These are phyloP conservation scores for Callionymus lyra DNA, from an alignment of 2,113 vertebrate genomes.

Conservation along the genomic window DNA sequence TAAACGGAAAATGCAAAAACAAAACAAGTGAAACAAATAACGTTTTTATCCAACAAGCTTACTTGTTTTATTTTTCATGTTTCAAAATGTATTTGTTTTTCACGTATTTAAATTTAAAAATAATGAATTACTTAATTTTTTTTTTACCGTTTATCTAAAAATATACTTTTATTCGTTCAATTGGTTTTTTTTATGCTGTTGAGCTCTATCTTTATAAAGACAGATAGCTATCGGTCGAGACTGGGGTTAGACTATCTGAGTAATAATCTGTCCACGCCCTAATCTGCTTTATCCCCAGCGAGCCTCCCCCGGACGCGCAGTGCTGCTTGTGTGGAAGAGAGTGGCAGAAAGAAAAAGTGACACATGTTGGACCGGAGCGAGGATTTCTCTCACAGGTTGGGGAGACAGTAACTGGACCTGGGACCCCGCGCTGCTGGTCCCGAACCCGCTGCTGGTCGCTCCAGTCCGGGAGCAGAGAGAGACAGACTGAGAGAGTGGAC, in stretches of 20 bases:
- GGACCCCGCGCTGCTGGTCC: conserved; percentile 12
- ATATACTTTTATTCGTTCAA: too few relatives aligned
- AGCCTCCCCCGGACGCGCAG: conserved; percentile 31
- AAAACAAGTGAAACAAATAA: too few relatives aligned
- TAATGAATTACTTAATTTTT: too few relatives aligned
- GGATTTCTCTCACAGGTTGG: too few relatives aligned
- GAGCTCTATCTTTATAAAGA: conserved; percentile 14
- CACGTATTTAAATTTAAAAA: too few relatives aligned
- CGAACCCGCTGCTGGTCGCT: conserved; percentile 11
- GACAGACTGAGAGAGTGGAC: conserved; percentile 13
- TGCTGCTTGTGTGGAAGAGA: conserved; percentile 5
- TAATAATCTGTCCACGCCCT: conserved; percentile 63
- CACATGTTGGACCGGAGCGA: conserved; percentile 1
- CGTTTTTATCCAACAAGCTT: too few relatives aligned
- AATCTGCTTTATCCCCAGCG: conserved; percentile 57
- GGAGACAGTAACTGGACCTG: conserved; percentile 13
- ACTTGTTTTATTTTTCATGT: too few relatives aligned
- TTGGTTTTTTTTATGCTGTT: too few relatives aligned
- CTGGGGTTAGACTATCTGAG: conserved; percentile 44
- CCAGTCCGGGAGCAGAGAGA: conserved; percentile 12
- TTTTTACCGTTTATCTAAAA: too few relatives aligned
- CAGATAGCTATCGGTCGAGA: conserved; percentile 27
- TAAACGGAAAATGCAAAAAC: too few relatives aligned
- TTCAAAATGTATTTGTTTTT: too few relatives aligned
- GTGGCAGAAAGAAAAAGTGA: conserved; percentile 1